These are phyloP conservation scores for Verasper variegatus DNA, from an alignment of 2,113 vertebrate genomes.

Conservation along the genomic window DNA sequence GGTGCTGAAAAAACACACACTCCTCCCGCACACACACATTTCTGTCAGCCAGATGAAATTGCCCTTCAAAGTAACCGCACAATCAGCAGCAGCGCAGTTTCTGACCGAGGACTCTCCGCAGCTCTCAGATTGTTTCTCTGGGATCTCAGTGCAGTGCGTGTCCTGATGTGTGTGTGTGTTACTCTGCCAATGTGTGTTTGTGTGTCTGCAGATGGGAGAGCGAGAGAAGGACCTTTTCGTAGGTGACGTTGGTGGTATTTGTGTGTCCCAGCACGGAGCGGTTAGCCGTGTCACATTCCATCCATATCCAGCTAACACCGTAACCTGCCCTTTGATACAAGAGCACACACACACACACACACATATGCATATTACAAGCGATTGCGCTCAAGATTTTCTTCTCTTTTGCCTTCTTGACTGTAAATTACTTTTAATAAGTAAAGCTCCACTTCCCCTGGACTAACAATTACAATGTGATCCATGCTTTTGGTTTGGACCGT, in stretches of 20 bases:
- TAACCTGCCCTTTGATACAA: conserved; percentile 42
- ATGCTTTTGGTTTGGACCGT: neutral
- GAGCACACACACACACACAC: conserved; percentile 1
- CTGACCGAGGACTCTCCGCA: conserved; percentile 46
- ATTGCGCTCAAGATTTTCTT: neutral
- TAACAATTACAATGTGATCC: conserved; percentile 1
- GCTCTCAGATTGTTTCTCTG: conserved; percentile 38
- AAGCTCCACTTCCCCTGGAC: neutral
- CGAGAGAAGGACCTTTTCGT: conserved; percentile 39
- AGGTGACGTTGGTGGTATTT: conserved; percentile 55
- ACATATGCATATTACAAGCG: neutral
- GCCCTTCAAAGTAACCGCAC: conserved; percentile 76
- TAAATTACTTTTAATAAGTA: conserved; percentile 34
- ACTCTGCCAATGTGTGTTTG: neutral
- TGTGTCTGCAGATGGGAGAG: conserved; percentile 10
- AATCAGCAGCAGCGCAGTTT: conserved; percentile 66
- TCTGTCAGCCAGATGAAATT: conserved; percentile 74
- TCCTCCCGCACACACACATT: conserved; percentile 38
- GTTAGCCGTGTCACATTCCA: conserved; percentile 66
- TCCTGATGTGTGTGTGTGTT: neutral
- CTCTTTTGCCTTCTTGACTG: neutral
- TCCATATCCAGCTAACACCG: conserved; percentile 47
- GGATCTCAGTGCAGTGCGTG: conserved; percentile 22
- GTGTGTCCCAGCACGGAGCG: conserved; percentile 40
- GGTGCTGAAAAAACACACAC: conserved; percentile 68